Percentiles rank a stretch among this genome's conserved stretches.
Evolutionary conservation across 1,140 invertebrate genomes (phyloP).

Genomic region (Microplitis demolitor): DNA sequence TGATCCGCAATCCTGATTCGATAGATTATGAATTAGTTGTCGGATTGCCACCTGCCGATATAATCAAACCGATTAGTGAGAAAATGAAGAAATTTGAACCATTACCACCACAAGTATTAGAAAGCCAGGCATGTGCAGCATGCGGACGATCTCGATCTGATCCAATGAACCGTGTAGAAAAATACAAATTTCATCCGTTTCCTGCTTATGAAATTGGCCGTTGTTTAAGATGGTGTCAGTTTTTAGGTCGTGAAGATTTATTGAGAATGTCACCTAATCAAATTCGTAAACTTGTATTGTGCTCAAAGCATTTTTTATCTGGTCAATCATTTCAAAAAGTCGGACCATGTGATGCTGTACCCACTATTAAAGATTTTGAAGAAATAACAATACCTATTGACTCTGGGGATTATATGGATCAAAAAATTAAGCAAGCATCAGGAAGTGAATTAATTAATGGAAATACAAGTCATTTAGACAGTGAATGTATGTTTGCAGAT

Average conservation of each 20-base stretch:
- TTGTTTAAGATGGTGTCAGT: constrained; percentile 58
- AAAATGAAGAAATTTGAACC: constrained; percentile 43
- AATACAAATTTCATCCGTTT: constrained; percentile 59
- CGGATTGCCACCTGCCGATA: constrained; percentile 27
- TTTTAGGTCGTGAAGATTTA: constrained; percentile 55
- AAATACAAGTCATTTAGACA: too few relatives aligned
- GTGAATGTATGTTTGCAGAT: too few relatives aligned
- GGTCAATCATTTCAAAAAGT: constrained; percentile 54
- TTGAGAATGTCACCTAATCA: constrained; percentile 61
- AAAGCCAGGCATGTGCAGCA: constrained; percentile 57
- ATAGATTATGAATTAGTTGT: constrained; percentile 30
- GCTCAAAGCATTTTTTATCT: constrained; percentile 56
- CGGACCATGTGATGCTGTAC: constrained; percentile 56
- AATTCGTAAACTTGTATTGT: constrained; percentile 56
- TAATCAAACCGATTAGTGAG: constrained; percentile 31
- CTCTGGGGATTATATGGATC: neutral
- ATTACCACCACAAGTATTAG: constrained; percentile 42
- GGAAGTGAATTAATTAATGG: constrained; percentile 23
- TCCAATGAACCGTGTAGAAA: constrained; percentile 52
- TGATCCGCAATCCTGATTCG: constrained; percentile 47
- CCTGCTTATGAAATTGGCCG: constrained; percentile 59
- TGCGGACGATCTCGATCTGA: constrained; percentile 53
- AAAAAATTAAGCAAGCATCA: constrained; percentile 1
- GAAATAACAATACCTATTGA: neutral
- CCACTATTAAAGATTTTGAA: constrained; percentile 42